These are phyloP conservation scores for Australoheros facetus DNA, from an alignment of 2,797 vertebrate species.

Conservation along the genomic window DNA sequence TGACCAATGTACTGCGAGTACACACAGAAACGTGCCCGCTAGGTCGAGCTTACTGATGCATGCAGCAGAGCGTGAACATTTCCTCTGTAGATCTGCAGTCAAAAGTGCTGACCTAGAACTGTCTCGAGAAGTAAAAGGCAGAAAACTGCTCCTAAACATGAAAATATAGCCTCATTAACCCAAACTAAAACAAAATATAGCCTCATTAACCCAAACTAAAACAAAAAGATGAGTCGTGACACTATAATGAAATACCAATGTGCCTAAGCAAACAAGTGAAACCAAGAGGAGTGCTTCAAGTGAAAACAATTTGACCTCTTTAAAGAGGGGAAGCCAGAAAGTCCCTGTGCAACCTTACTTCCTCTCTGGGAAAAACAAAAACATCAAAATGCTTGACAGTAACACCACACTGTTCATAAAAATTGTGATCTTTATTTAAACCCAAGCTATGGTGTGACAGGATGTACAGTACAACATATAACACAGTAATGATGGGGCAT, in stretches of 20 bases:
- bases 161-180: background rate
- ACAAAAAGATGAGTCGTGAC: background rate
- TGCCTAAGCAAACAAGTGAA: background rate
- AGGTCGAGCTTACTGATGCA: slow-evolving; percentile 48
- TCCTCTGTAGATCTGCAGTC: slow-evolving; percentile 11
- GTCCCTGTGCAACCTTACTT: background rate
- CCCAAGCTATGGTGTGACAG: slow-evolving; percentile 69
- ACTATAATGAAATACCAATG: background rate
- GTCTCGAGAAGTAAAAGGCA: background rate
- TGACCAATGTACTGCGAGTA: slow-evolving; percentile 64
- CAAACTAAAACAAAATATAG: background rate
- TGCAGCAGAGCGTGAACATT: slow-evolving; percentile 47
- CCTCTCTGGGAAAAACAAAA: background rate
- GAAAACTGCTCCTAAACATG: background rate
- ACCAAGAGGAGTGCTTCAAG: background rate
- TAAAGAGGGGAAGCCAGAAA: slow-evolving; percentile 7
- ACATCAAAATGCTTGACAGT: background rate
- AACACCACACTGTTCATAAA: slow-evolving; percentile 54
- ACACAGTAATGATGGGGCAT: slow-evolving; percentile 43
- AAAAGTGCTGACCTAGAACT: background rate
- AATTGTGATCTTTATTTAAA: slow-evolving; percentile 82
- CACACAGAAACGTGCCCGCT: slow-evolving; percentile 18
- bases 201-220: background rate
- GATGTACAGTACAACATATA: slow-evolving; percentile 38
- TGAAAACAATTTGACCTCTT: background rate